Conservation (phyloP, 2,797 vertebrate genomes). For the Erpetoichthys calabaricus region DNA sequence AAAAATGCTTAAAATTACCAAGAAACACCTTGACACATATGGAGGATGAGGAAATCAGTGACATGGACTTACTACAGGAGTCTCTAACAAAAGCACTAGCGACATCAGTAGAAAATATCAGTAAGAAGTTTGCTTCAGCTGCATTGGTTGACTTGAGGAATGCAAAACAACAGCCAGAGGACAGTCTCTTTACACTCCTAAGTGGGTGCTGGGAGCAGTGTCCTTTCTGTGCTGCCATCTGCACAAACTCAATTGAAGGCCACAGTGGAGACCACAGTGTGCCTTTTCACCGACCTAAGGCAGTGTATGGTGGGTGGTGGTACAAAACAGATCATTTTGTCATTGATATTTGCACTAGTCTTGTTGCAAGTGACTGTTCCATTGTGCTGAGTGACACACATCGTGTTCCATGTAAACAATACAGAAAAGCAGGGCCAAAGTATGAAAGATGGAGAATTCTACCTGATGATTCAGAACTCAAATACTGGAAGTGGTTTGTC, state of each 20-base stretch:
- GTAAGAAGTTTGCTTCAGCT: background rate
- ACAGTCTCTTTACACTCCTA: slow-evolving; percentile 2
- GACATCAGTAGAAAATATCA: slow-evolving; percentile 6
- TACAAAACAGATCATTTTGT: background rate
- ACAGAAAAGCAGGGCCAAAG: slow-evolving; percentile 18
- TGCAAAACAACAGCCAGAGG: background rate
- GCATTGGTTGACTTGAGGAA: background rate
- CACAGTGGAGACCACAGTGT: slow-evolving; percentile 16
- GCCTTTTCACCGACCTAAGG: slow-evolving; percentile 9
- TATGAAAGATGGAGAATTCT: slow-evolving; percentile 27
- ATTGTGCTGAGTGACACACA: background rate
- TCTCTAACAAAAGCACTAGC: slow-evolving; percentile 16
- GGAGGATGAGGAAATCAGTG: slow-evolving; percentile 16
- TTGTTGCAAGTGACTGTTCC: slow-evolving; percentile 7
- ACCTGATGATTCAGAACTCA: slow-evolving; percentile 18
- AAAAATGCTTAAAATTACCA: slow-evolving; percentile 11
- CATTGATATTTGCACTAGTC: slow-evolving; percentile 24
- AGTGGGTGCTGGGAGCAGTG: slow-evolving; percentile 15
- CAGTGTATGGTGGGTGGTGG: rapidly evolving
- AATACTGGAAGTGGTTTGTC: slow-evolving; percentile 33
- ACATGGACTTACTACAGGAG: slow-evolving; percentile 2
- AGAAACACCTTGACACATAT: slow-evolving; percentile 16
- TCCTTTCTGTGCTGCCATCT: slow-evolving; percentile 14
- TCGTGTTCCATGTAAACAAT: slow-evolving; percentile 10
- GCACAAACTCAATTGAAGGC: slow-evolving; percentile 14